Evolutionary conservation across 2,888 invertebrate genomes (phyloP), one percentile per base, ranked within the genome.

Genomic region (Agrotis ipsilon): DNA sequence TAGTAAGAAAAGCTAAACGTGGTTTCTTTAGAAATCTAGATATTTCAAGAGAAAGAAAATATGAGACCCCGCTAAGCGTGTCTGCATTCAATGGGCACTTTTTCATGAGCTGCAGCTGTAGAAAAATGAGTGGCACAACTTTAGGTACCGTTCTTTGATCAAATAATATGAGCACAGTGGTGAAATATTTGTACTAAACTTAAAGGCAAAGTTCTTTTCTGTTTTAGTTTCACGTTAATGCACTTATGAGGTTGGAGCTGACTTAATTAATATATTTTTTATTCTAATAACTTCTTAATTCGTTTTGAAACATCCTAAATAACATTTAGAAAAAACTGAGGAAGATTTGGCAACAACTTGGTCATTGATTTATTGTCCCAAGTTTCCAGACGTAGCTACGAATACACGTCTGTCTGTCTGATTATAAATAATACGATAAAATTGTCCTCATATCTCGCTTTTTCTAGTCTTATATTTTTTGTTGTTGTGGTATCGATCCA

Each of bases 301-400:
- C 39, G 39, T 1, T 39, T 39, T 9, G 2, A 49, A 21, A 6
- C 24, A 46, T n/a, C 3, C 46, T 43, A 21, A 61, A 52, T 43
- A 43, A 48, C 57, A 21, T 27, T 9, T 6, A 39, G 19, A 48
- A 60, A 61, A 63, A 54, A n/a, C n/a, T n/a, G n/a, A n/a, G n/a
- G n/a, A n/a, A 60, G 7, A 62, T 45, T 69, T 54, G 48, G 32
- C 39, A 69, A 59, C 18, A 52, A 48, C 21, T n/a, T 0, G 4
- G 18, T 27, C 32, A 48, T 72, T 64, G 48, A 60, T 77, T 77
- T 68, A 73, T 43, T 24, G 32, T 2, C 19, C 11, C 3, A 64
- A 64, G 63, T 75, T 75, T 60, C 70, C n/a, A 75, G 63, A 70
- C 63, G 7, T 39, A n/a, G 39, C n/a, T 68, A 46, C 39, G 43